Conservation (phyloP, 2,797 vertebrate species). For the Xenops minutus region DNA sequence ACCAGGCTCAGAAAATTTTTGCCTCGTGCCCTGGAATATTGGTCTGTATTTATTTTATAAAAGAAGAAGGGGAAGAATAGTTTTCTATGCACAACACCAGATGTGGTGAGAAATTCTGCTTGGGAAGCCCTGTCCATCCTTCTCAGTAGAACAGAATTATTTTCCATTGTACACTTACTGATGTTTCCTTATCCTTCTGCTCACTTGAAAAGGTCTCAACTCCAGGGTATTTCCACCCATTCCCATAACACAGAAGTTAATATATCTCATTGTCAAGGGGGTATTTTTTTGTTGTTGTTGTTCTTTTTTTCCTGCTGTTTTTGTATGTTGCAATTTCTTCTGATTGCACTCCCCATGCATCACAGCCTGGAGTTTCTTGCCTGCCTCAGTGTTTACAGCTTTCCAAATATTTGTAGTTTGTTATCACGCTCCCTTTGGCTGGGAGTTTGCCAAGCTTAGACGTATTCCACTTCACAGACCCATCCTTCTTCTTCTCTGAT, state of each 20-base stretch:
- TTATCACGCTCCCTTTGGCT: neutral
- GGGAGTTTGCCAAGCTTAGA: conserved; percentile 20
- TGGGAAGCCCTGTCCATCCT: neutral
- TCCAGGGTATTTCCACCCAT: neutral
- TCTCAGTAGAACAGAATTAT: neutral
- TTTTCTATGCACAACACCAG: neutral
- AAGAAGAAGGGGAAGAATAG: neutral
- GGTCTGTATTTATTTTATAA: neutral
- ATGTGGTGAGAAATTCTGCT: neutral
- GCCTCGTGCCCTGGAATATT: neutral
- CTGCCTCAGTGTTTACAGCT: neutral
- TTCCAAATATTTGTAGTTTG: conserved; percentile 22
- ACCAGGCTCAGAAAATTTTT: neutral
- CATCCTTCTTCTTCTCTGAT: neutral
- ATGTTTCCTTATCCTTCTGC: neutral
- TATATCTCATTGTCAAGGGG: neutral
- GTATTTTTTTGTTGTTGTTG: neutral
- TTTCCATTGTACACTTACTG: neutral
- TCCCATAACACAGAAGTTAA: neutral
- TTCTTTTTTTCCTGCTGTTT: neutral
- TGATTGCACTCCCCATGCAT: neutral
- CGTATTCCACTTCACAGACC: neutral
- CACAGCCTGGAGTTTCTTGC: neutral
- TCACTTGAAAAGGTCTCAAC: neutral
- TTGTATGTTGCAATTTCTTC: neutral